Conservation (phyloP, 2,888 invertebrate genomes). For the Hymenopus coronatus region DNA sequence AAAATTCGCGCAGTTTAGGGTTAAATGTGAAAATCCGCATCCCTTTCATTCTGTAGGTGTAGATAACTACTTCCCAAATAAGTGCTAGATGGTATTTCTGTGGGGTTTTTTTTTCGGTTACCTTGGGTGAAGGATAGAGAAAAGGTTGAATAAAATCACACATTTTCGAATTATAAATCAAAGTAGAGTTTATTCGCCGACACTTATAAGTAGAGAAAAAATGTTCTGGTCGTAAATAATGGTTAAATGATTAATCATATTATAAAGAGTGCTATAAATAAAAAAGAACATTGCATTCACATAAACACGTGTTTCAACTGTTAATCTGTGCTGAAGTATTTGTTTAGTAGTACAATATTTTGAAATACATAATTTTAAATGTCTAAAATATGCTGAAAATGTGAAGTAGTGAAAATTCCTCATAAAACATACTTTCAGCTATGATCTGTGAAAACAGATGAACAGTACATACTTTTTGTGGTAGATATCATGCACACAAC, state of each 20-base stretch:
- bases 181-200: conserved; percentile 21
- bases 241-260: neutral
- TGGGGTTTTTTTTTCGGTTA: too few species aligned
- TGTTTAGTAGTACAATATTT: neutral
- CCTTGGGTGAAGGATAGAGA: neutral
- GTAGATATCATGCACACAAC: neutral
- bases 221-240: neutral
- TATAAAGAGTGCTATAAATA: neutral
- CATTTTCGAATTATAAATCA: neutral
- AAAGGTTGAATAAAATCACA: neutral
- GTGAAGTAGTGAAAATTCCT: neutral
- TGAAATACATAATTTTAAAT: neutral
- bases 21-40: too few species aligned
- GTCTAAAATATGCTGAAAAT: neutral
- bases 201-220: conserved; percentile 10
- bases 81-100: too few species aligned
- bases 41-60: too few species aligned
- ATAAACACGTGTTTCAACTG: neutral
- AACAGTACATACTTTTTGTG: neutral
- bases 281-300: neutral
- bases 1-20: too few species aligned
- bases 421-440: neutral
- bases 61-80: too few species aligned
- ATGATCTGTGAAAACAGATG: neutral
- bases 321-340: neutral